These are phyloP conservation scores for Biston betularia DNA, from an alignment of 2,888 invertebrate species.

Conservation along the genomic window DNA sequence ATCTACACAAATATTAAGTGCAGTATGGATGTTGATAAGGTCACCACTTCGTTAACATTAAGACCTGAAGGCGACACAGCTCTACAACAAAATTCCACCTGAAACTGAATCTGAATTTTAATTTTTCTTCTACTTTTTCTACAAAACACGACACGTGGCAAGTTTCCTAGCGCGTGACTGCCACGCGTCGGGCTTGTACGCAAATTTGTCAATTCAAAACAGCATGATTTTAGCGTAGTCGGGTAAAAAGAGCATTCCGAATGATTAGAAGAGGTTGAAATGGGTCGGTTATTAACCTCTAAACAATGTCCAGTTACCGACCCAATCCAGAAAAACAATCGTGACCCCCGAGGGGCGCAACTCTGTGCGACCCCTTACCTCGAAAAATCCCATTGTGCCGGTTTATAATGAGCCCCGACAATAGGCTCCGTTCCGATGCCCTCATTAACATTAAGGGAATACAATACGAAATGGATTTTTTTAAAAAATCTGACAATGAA, in stretches of 20 bases:
- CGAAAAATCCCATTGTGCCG: constrained; percentile 20
- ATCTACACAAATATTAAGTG: too few relatives aligned
- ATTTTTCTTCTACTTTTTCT: too few relatives aligned
- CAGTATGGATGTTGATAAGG: too few relatives aligned
- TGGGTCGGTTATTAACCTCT: constrained; percentile 12
- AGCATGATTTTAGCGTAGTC: too few relatives aligned
- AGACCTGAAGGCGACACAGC: too few relatives aligned
- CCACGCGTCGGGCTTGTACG: too few relatives aligned
- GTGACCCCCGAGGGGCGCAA: not conserved
- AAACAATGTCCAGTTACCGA: constrained; percentile 17
- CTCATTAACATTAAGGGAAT: constrained; percentile 5
- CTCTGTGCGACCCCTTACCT: constrained; percentile 1
- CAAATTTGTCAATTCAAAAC: too few relatives aligned
- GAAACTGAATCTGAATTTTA: too few relatives aligned
- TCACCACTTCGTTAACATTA: too few relatives aligned
- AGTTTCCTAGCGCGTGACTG: too few relatives aligned
- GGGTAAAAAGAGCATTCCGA: not conserved
- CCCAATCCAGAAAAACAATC: constrained; percentile 11
- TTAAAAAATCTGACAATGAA: not conserved
- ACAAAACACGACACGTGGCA: too few relatives aligned
- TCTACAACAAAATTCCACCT: too few relatives aligned
- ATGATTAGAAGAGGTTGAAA: constrained; percentile 8
- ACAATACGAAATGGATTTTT: constrained; percentile 4
- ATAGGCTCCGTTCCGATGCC: constrained; percentile 1
- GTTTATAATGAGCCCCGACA: constrained; percentile 12